A percentile compares a stretch with the other conserved stretches of the same genome.
phyloP scores from a whole-genome alignment of 2,113 vertebrate genomes.

The Pelobates fuscus region DNA sequence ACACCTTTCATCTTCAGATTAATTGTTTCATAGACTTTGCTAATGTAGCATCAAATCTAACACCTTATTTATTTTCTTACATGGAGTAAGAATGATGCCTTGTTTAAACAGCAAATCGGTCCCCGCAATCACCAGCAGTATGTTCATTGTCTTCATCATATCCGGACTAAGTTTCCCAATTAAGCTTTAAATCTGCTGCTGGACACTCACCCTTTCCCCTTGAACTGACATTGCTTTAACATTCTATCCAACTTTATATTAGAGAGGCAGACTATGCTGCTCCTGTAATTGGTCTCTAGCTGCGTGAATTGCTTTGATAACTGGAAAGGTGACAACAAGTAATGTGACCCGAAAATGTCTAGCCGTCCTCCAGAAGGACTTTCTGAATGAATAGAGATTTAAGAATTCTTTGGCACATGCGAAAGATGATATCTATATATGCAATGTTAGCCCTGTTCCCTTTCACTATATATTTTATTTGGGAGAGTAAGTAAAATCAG shows the following conservation, averaged over 20 bases:
- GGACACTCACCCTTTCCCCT: conserved; percentile 21
- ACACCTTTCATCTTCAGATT: no score
- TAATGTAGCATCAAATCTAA: no score
- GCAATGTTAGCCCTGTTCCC: background rate
- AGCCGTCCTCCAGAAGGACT: background rate
- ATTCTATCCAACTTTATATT: conserved; percentile 5
- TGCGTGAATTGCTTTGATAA: conserved; percentile 30
- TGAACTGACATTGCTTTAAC: conserved; percentile 14
- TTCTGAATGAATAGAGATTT: background rate
- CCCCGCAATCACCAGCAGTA: background rate
- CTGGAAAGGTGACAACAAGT: conserved; percentile 27
- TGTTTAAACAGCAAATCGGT: no score
- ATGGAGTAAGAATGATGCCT: no score
- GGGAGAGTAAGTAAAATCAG: background rate
- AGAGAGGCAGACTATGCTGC: conserved; percentile 12
- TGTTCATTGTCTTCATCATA: conserved; percentile 1
- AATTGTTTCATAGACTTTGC: no score
- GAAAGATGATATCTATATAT: background rate
- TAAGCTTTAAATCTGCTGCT: conserved; percentile 14
- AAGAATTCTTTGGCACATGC: background rate
- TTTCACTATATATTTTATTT: background rate
- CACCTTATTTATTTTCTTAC: no score
- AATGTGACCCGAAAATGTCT: conserved; percentile 29
- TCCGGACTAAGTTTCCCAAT: conserved; percentile 30
- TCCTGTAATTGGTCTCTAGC: conserved; percentile 31